Percentiles rank a stretch among this genome's conserved stretches.
Conservation (phyloP, 2,888 invertebrate species). For the Pimpla rufipes region DNA sequence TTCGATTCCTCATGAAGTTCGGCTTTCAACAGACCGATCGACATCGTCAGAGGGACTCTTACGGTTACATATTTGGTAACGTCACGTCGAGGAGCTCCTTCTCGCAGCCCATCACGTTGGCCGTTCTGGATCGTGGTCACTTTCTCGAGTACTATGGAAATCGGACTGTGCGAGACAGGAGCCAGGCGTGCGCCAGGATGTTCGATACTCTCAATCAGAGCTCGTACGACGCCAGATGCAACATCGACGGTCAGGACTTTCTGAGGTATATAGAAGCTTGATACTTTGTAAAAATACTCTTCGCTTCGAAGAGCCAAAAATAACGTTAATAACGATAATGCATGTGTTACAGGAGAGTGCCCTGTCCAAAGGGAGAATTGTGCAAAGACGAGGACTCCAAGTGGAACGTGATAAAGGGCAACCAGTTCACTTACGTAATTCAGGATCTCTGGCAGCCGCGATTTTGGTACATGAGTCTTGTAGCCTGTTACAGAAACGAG, state of each 20-base stretch:
- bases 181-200: slow-evolving; percentile 94
- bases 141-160: slow-evolving; percentile 96
- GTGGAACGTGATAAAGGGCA: slow-evolving; percentile 93
- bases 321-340: background rate
- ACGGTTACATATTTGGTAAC: slow-evolving; percentile 98
- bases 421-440: slow-evolving; percentile 98
- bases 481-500: slow-evolving; percentile 94
- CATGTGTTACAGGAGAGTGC: slow-evolving; percentile 88
- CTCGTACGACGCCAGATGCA: slow-evolving; percentile 95
- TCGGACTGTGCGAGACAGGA: slow-evolving; percentile 88
- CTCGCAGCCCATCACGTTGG: slow-evolving; percentile 91
- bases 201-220: slow-evolving; percentile 93
- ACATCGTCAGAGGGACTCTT: slow-evolving; percentile 93
- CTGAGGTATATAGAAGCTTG: slow-evolving; percentile 85
- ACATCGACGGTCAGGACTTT: slow-evolving; percentile 91
- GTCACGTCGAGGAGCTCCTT: slow-evolving; percentile 91
- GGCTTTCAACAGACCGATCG: slow-evolving; percentile 98
- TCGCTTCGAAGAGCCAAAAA: background rate
- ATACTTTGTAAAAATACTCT: too few relatives aligned
- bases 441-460: slow-evolving; percentile 96
- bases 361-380: slow-evolving; percentile 91
- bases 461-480: slow-evolving; percentile 98
- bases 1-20: slow-evolving; percentile 97
- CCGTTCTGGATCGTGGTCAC: slow-evolving; percentile 95
- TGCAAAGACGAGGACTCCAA: slow-evolving; percentile 96